Base-by-base conservation (phyloP, 2,888 invertebrate genomes). In the Euphydryas editha region DNA sequence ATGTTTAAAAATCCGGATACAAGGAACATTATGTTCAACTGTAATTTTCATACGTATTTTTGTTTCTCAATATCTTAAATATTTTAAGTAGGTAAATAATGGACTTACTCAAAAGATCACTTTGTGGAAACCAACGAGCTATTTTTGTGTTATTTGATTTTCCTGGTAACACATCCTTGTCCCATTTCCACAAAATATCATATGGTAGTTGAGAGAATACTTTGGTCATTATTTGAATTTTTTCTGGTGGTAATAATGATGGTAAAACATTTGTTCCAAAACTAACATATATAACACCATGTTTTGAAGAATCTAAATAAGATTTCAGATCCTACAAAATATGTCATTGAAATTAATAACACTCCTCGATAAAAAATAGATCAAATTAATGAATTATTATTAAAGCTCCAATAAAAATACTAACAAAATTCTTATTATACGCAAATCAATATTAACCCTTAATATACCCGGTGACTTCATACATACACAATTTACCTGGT, bases 71-170 rank as follows among this genome's bases (percentile, higher is more conserved):
- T 30, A 30, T 30, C 30, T 30, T 7, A 30, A 30, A 30, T 30
- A 30, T 30, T 30, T 30, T 30, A n/a, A n/a, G n/a, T n/a, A n/a
- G n/a, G n/a, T n/a, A n/a, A n/a, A n/a, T n/a, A n/a, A 1, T 8
- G 15, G 30, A 78, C 82, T 81, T 72, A 84, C 89, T 84, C 2
- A 92, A 69, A 13, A 92, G 69, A 74, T 89, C 89, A 11, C 85
- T 81, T 60, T 93, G 93, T 0, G 92, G 91, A 21, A 92, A 75
- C 93, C 93, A 93, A 68, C 89, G 89, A 1, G 77, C 78, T 46
- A 89, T 76, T 59, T 74, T 86, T 0, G 93, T 85, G 59, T 93
- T 93, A 8, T 76, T 56, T 0, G 91, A 78, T 15, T 75, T 73
- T 42, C 77, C 84, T 0, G 82, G 81, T 51, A 91, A 67, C n/a